Percentiles rank a stretch among this genome's conserved stretches.
Evolutionary conservation across 2,888 invertebrate species (phyloP).

Genomic region (Rotaria socialis): DNA sequence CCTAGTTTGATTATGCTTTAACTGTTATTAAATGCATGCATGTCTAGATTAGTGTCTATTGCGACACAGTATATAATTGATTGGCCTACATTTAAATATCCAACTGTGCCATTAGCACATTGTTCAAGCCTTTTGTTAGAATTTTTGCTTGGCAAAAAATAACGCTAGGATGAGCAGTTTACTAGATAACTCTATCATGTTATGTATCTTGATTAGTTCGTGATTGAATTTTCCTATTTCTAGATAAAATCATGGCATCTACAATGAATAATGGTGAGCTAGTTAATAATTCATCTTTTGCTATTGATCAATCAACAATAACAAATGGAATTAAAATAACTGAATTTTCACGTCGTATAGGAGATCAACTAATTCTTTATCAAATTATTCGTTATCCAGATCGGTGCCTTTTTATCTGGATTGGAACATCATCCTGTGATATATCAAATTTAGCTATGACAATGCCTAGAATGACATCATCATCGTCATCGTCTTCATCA

Average conservation of each 20-base stretch:
- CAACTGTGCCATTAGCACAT: no score
- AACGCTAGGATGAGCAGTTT: no score
- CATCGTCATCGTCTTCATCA: no score
- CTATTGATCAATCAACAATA: neutral
- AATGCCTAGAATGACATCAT: neutral
- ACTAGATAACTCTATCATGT: no score
- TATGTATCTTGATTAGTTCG: no score
- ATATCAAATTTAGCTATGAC: constrained; percentile 25
- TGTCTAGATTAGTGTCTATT: no score
- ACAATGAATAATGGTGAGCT: neutral
- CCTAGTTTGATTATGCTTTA: no score
- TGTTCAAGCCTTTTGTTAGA: no score
- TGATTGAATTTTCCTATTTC: neutral
- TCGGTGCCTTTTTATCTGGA: constrained; percentile 12
- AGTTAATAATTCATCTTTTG: neutral
- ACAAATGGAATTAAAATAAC: neutral
- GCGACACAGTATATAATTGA: no score
- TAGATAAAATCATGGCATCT: neutral
- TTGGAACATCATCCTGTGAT: neutral
- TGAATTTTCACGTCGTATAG: constrained; percentile 4
- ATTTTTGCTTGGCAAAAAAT: no score
- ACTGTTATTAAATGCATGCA: no score
- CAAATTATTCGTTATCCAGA: constrained; percentile 33
- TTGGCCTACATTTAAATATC: no score
- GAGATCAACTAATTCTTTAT: neutral